These are phyloP conservation scores for Cyanoderma ruficeps DNA, from an alignment of 2,113 vertebrate species.

Conservation along the genomic window DNA sequence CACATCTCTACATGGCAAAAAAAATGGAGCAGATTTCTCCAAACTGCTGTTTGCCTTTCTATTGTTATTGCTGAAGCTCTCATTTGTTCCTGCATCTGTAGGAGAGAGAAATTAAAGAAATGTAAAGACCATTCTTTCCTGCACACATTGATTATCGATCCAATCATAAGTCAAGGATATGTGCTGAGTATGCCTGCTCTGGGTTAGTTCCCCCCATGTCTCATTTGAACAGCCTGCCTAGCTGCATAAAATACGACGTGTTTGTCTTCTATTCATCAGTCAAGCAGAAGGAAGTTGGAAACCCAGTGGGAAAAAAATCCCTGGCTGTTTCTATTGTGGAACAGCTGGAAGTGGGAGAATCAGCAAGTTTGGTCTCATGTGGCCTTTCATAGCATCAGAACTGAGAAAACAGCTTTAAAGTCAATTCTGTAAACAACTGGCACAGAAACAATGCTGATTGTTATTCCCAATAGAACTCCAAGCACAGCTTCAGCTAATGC, in stretches of 20 bases:
- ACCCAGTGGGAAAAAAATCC: not conserved
- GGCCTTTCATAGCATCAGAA: not conserved
- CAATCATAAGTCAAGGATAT: not conserved
- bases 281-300: constrained; percentile 31
- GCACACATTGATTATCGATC: not conserved
- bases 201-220: not conserved
- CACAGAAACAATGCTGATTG: not conserved
- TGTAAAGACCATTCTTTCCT: not conserved
- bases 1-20: not conserved
- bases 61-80: not conserved
- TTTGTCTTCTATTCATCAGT: not conserved
- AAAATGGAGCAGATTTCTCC: not conserved
- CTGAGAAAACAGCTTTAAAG: not conserved
- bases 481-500: not conserved
- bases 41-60: not conserved
- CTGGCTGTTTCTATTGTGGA: not conserved
- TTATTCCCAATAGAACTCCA: not conserved
- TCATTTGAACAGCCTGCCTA: not conserved
- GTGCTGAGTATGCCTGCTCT: not conserved
- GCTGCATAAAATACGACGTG: not conserved
- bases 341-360: constrained; percentile 35
- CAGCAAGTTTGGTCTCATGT: not conserved
- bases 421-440: not conserved
- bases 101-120: not conserved
- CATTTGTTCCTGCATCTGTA: not conserved